These are phyloP conservation scores for Oryzias curvinotus DNA, from an alignment of 2,113 vertebrate genomes.

Conservation along the genomic window DNA sequence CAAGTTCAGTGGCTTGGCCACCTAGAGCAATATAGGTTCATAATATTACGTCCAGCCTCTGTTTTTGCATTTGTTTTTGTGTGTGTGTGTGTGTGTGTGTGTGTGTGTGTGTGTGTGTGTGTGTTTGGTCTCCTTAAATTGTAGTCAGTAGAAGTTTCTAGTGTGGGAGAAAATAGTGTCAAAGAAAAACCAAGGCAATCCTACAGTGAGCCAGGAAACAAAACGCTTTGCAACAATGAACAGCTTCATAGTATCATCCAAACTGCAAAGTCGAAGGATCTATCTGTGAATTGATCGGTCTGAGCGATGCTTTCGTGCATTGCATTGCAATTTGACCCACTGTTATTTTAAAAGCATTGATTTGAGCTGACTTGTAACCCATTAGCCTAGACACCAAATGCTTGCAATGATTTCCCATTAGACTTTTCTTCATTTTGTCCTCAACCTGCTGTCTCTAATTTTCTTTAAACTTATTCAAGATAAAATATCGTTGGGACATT, in stretches of 20 bases:
- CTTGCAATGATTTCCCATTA: constrained; percentile 39
- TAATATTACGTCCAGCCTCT: no score
- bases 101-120: neutral
- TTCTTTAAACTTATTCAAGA: constrained; percentile 54
- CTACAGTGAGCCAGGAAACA: constrained; percentile 6
- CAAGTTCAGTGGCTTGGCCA: no score
- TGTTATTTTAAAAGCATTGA: constrained; percentile 34
- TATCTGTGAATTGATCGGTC: constrained; percentile 6
- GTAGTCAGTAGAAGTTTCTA: neutral
- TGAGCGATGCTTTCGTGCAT: constrained; percentile 1
- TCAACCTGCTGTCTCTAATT: constrained; percentile 41
- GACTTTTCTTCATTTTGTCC: constrained; percentile 35
- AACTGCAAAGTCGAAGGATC: neutral
- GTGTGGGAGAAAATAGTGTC: neutral
- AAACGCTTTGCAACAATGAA: neutral
- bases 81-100: neutral
- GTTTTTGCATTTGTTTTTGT: neutral
- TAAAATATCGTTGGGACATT: constrained; percentile 54
- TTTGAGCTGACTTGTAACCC: constrained; percentile 23
- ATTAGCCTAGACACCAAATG: constrained; percentile 39
- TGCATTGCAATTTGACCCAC: constrained; percentile 24
- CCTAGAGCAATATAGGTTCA: no score
- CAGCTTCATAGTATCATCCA: neutral
- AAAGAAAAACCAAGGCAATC: neutral
- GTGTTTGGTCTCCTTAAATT: neutral